A percentile compares a stretch with the other conserved stretches of the same genome.
Conservation (phyloP, 2,113 vertebrate species). For the Copsychus sechellarum region DNA sequence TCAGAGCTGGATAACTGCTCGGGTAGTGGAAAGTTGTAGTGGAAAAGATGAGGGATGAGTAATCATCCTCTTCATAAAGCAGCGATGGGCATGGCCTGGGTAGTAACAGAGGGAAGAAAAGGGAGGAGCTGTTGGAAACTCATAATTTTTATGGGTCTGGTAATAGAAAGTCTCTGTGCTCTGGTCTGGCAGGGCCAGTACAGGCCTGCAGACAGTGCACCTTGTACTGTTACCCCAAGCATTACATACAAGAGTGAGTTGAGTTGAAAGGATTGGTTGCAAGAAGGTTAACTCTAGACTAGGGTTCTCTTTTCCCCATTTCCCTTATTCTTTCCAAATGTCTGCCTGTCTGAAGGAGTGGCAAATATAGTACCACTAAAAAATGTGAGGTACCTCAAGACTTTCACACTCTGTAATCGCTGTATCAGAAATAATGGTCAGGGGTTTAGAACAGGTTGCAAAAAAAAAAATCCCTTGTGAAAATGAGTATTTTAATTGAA, state of each 20-base stretch:
- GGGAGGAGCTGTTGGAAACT: not conserved
- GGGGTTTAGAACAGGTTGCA: not conserved
- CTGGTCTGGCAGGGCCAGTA: accelerated
- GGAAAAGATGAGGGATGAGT: not conserved
- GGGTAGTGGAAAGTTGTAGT: not conserved
- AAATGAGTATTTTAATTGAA: not conserved
- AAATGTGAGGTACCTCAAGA: not conserved
- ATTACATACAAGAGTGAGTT: accelerated
- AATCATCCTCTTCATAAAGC: not conserved
- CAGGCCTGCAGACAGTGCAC: not conserved
- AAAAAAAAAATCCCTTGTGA: not conserved
- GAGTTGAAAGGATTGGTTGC: not conserved
- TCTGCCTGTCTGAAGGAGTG: not conserved
- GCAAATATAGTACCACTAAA: not conserved
- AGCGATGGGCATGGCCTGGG: not conserved
- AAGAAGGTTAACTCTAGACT: not conserved
- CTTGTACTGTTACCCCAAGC: not conserved
- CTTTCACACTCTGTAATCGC: not conserved
- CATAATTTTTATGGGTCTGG: not conserved
- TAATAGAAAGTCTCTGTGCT: not conserved
- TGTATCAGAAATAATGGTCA: not conserved
- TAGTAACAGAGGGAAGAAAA: not conserved
- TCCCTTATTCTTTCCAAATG: not conserved
- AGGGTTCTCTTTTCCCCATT: not conserved
- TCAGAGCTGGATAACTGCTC: slow-evolving; percentile 1